A percentile compares a stretch with the other conserved stretches of the same genome.
These are phyloP conservation scores for Prunella fulvescens DNA, from an alignment of 2,113 vertebrate species.

Conservation along the genomic window DNA sequence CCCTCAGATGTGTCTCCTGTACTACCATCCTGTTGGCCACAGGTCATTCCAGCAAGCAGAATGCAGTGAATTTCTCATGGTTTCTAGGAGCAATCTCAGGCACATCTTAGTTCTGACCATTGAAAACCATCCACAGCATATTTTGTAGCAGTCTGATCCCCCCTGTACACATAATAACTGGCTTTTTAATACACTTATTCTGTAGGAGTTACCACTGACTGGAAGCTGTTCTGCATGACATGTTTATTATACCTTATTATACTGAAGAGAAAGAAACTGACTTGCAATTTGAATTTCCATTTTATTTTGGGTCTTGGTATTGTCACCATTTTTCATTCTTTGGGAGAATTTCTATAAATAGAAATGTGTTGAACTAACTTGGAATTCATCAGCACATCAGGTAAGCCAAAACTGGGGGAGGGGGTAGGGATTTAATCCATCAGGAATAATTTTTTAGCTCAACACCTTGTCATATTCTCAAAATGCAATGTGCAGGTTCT, in stretches of 20 bases:
- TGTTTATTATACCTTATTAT: neutral
- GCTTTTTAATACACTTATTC: neutral
- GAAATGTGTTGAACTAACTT: neutral
- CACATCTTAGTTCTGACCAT: neutral
- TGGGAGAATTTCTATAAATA: neutral
- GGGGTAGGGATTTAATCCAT: neutral
- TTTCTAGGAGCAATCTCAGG: neutral
- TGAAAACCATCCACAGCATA: neutral
- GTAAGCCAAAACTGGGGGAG: neutral
- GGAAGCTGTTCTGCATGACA: neutral
- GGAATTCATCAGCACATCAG: neutral
- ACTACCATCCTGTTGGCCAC: neutral
- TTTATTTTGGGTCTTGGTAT: neutral
- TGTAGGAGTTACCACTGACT: neutral
- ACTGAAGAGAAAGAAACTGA: neutral
- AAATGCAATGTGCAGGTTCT: neutral
- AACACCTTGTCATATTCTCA: neutral
- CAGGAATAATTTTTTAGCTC: neutral
- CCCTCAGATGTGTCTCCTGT: neutral
- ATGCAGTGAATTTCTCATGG: neutral
- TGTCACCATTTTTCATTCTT: neutral
- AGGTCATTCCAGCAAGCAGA: neutral
- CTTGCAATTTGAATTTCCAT: neutral
- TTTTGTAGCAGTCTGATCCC: neutral
- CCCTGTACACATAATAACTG: neutral